Evolutionary conservation across 2,888 invertebrate species (phyloP), one percentile per base, ranked within the genome.

Genomic region (Callyntrura guangdongensis): DNA sequence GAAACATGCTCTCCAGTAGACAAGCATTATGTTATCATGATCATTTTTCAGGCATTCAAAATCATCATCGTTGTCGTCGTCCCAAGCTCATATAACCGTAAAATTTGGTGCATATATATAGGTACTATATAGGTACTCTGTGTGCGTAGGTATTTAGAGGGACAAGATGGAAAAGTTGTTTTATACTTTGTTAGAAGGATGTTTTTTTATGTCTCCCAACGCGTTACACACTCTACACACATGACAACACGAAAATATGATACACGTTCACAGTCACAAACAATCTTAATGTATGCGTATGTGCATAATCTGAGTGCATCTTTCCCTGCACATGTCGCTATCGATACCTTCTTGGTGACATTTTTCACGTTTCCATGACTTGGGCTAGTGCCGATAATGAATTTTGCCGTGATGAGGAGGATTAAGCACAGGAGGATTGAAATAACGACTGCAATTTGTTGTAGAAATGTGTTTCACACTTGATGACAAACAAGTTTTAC

Each of bases 1-100:
- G 90, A 90, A 89, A 89, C 61, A 77, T 83, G 89, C 74, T 89
- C 89, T 89, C 74, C 83, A 89, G 83, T 74, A 89, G 77, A 47
- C 82, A 47, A 61, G 27, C 27, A 49, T 81, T 49, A 77, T 79
- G 77, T 86, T 79, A 45, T 47, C 53, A 69, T 85, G 82, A 64
- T 64, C 47, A 36, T 36, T 61, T 59, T 81, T 81, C 14, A 79
- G 27, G 36, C 53, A 56, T n/a, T n/a, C 69, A 69, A 36, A 36
- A 36, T 36, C 36, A 36, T 64, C 11, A 25, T 64, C 59, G 17
- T 5, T 59, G 4, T 12, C 11, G n/a, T 72, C 77, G 25, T 77
- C n/a, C 53, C 77, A 53, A 27, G 79, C 56, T 79, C 56, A 79
- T 27, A 79, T 27, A 79, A 79, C 79, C 79, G 22, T 79, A 56